phyloP scores from a whole-genome alignment of 2,888 invertebrate species.

The Pyralis farinalis region DNA sequence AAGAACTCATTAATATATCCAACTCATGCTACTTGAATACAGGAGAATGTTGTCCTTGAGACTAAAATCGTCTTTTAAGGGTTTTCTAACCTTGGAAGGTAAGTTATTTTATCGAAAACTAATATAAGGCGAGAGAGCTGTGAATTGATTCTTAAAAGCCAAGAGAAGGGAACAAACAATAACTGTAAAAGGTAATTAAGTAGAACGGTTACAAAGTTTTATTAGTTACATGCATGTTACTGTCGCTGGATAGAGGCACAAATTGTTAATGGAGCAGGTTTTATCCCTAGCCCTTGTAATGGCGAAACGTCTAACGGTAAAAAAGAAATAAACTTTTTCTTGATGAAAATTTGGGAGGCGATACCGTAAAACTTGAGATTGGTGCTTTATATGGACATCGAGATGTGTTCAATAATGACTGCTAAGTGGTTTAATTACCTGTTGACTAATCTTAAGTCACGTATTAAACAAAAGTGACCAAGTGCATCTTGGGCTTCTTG shows the following conservation, averaged over 20 bases:
- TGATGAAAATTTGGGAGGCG: conserved; percentile 23
- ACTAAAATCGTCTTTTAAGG: too few species aligned
- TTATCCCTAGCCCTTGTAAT: conserved; percentile 28
- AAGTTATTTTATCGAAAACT: conserved; percentile 11
- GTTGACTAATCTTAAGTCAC: too few species aligned
- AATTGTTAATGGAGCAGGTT: conserved; percentile 38
- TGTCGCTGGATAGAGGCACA: conserved; percentile 27
- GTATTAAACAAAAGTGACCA: too few species aligned
- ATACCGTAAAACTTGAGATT: conserved; percentile 21
- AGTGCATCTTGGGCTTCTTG: too few species aligned
- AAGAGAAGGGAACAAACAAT: conserved; percentile 13
- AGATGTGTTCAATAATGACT: conserved; percentile 1
- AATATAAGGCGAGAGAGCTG: conserved; percentile 11
- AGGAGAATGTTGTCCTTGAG: too few species aligned
- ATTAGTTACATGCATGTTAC: conserved; percentile 11
- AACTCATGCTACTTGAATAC: too few species aligned
- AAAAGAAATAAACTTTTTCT: conserved; percentile 17
- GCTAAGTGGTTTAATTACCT: not conserved
- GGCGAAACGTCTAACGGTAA: conserved; percentile 35
- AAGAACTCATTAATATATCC: not conserved
- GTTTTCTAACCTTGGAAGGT: conserved; percentile 2
- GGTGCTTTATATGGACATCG: conserved; percentile 25
- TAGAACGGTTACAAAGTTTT: conserved; percentile 11
- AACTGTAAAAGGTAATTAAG: conserved; percentile 18
- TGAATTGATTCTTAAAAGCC: conserved; percentile 16